These are phyloP conservation scores for Acropternis orthonyx DNA, from an alignment of 2,797 vertebrate species.

Conservation along the genomic window DNA sequence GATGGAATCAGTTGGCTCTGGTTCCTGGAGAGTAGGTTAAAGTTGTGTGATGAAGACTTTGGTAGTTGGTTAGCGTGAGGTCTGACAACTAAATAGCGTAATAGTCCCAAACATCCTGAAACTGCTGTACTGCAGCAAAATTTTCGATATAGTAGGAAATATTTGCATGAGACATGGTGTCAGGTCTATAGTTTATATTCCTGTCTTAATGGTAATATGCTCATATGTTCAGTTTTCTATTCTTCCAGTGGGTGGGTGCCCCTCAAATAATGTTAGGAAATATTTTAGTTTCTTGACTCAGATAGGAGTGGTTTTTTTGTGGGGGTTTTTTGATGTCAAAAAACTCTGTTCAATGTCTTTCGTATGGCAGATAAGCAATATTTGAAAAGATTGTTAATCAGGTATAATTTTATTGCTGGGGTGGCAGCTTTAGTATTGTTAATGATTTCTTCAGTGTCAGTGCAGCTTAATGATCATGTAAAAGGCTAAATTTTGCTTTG, in stretches of 20 bases:
- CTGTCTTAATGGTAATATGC: background rate
- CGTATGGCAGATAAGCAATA: background rate
- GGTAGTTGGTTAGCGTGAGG: background rate
- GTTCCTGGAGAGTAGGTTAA: background rate
- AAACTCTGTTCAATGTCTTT: background rate
- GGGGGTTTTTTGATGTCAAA: background rate
- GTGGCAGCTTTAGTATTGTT: background rate
- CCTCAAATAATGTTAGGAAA: background rate
- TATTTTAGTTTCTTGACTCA: background rate
- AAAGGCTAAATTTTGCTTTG: background rate
- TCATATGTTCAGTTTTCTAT: background rate
- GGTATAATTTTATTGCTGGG: background rate
- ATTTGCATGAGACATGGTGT: background rate
- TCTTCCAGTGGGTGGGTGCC: background rate
- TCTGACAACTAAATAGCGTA: background rate
- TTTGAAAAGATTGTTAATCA: background rate
- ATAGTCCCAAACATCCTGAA: background rate
- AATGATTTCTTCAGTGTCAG: background rate
- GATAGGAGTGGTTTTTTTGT: background rate
- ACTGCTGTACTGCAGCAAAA: background rate
- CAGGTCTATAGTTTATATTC: background rate
- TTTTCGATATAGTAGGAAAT: background rate
- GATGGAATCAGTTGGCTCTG: background rate
- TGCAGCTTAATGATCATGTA: background rate
- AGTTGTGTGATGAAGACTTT: background rate